Conservation (phyloP, 2,113 vertebrate genomes). For the Cryptoleucopteryx plumbea region DNA sequence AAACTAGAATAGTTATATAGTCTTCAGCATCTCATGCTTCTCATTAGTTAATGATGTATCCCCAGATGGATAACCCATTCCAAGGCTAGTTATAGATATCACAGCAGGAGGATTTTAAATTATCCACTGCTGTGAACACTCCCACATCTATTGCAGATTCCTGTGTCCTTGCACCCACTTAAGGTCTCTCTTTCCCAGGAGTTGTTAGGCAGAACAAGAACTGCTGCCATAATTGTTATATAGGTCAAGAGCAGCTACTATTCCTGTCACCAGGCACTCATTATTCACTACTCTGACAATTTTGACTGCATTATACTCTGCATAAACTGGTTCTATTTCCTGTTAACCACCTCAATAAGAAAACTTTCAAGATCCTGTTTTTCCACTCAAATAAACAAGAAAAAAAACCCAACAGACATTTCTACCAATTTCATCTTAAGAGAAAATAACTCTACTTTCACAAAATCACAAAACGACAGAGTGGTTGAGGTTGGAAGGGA, state of each 20-base stretch:
- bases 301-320: background rate
- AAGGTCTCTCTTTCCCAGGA: background rate
- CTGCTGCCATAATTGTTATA: background rate
- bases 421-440: background rate
- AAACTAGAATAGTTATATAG: background rate
- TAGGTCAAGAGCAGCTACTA: background rate
- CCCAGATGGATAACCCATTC: background rate
- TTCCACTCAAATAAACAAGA: background rate
- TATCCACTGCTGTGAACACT: background rate
- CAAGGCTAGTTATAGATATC: background rate
- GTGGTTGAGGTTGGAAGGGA: background rate
- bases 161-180: background rate
- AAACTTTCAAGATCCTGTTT: background rate
- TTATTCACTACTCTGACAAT: background rate
- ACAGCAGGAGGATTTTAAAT: background rate
- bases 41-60: background rate
- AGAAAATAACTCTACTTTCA: background rate
- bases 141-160: rapidly evolving
- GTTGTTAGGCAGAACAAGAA: background rate
- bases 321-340: background rate
- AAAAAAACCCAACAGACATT: background rate
- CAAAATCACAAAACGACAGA: background rate
- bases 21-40: background rate
- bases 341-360: background rate
- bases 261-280: background rate